phyloP scores from a whole-genome alignment of 2,113 vertebrate species.

The Trogon melanurus region DNA sequence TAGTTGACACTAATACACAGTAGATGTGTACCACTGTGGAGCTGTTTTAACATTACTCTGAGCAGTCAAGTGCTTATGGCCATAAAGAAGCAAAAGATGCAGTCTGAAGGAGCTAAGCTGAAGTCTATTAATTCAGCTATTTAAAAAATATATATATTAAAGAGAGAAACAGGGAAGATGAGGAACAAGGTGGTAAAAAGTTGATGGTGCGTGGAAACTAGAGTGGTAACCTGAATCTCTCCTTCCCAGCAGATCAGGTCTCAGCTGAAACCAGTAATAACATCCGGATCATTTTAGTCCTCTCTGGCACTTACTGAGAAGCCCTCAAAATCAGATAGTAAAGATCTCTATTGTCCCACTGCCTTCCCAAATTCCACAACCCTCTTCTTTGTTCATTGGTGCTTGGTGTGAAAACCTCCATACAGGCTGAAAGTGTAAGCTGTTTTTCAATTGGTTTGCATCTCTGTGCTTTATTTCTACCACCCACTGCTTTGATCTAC shows the following conservation, averaged over 20 bases:
- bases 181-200: not conserved
- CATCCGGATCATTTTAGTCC: not conserved
- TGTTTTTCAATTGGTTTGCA: not conserved
- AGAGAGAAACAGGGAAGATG: not conserved
- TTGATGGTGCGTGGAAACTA: not conserved
- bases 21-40: not conserved
- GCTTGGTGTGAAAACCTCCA: not conserved
- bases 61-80: not conserved
- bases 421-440: not conserved
- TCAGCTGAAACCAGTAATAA: not conserved
- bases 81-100: not conserved
- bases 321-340: not conserved
- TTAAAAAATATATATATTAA: not conserved
- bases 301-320: not conserved
- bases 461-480: not conserved
- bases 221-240: not conserved
- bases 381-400: not conserved
- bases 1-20: fast-evolving
- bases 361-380: not conserved
- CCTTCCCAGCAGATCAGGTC: not conserved
- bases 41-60: not conserved
- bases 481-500: not conserved
- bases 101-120: not conserved
- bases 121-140: not conserved
- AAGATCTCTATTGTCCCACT: not conserved